Evolutionary conservation across 35 echinoderm and acorn worm species (phyloP).

Genomic region (Apostichopus parvimensis): DNA sequence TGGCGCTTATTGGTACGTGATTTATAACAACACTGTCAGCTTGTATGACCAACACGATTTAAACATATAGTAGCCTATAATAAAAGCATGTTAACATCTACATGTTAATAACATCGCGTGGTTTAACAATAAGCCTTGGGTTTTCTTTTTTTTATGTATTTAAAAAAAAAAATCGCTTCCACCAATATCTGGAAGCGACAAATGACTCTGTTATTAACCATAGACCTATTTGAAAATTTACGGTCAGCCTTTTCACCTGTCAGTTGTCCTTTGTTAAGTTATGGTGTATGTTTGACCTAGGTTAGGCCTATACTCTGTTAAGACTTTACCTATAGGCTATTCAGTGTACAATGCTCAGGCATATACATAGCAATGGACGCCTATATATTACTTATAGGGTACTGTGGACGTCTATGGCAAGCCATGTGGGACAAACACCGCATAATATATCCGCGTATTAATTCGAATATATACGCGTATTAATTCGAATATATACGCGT

Average conservation of each 20-base stretch:
- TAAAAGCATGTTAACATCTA: neutral
- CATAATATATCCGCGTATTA: no score
- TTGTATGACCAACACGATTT: neutral
- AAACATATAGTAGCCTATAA: neutral
- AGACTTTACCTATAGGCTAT: no score
- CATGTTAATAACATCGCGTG: conserved; percentile 17
- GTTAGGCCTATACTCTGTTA: no score
- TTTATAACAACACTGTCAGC: neutral
- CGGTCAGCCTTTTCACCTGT: conserved; percentile 1
- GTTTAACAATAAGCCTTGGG: neutral
- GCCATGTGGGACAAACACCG: no score
- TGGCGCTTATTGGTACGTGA: neutral
- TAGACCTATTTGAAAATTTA: conserved; percentile 38
- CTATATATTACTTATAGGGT: no score
- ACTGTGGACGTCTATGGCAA: no score
- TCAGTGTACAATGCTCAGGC: no score
- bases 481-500: no score
- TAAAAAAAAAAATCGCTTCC: neutral
- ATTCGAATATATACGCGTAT: no score
- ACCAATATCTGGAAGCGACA: neutral
- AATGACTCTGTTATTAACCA: conserved; percentile 9
- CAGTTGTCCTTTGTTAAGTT: neutral
- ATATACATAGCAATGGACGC: no score
- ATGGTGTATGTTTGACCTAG: neutral
- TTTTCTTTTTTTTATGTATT: neutral